Evolutionary conservation across 1,140 invertebrate genomes (phyloP).

Genomic region (Gonioctena quinquepunctata): DNA sequence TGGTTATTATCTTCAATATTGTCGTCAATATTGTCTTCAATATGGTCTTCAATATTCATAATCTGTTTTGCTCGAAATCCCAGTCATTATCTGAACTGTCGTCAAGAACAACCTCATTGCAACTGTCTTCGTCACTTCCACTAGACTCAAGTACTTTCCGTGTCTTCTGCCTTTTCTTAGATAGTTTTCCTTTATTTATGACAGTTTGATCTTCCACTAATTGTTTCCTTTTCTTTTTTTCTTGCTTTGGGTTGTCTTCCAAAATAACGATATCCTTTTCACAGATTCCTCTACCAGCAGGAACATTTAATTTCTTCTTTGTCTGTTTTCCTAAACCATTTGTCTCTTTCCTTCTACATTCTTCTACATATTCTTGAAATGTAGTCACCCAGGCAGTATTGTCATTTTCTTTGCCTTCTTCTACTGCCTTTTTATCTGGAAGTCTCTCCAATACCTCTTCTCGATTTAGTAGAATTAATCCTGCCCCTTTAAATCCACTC

Average conservation of each 20-base stretch:
- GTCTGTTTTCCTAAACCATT: neutral
- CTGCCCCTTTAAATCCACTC: conserved; percentile 32
- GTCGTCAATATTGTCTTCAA: conserved; percentile 5
- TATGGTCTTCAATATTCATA: conserved; percentile 8
- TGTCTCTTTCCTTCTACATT: neutral
- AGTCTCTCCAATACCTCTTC: conserved; percentile 20
- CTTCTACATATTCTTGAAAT: neutral
- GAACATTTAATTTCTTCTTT: conserved; percentile 12
- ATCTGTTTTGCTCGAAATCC: conserved; percentile 2
- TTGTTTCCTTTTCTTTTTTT: conserved; percentile 3
- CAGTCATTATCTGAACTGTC: conserved; percentile 16
- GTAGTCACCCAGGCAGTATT: neutral
- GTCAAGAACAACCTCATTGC: conserved; percentile 5
- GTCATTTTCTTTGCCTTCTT: conserved; percentile 11
- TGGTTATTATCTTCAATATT: conserved; percentile 7
- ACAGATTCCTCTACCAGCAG: conserved; percentile 1
- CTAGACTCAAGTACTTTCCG: neutral
- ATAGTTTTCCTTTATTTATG: conserved; percentile 7
- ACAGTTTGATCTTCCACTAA: conserved; percentile 4
- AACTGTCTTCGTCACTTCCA: conserved; percentile 14
- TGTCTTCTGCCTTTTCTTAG: neutral
- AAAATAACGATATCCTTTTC: conserved; percentile 1
- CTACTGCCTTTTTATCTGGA: neutral
- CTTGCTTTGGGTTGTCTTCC: conserved; percentile 3
- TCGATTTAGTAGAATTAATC: conserved; percentile 39